phyloP scores from a whole-genome alignment of 2,888 invertebrate species.

The Anoncus sp. region DNA sequence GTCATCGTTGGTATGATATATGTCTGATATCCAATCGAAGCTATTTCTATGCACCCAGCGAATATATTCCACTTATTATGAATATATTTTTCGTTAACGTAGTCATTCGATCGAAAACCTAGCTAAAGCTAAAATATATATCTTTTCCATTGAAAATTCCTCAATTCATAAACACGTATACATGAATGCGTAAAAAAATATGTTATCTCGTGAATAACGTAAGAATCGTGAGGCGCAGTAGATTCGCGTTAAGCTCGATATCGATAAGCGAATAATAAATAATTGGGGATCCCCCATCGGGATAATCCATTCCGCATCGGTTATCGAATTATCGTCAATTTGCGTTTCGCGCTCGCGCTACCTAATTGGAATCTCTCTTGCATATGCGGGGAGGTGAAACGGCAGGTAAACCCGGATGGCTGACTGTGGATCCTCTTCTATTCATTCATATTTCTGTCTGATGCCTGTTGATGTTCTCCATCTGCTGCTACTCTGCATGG shows the following conservation, averaged over 20 bases:
- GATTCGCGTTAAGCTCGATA: neutral
- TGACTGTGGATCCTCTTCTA: conserved; percentile 47
- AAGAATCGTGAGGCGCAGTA: conserved; percentile 24
- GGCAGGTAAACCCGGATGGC: conserved; percentile 28
- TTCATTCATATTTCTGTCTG: conserved; percentile 37
- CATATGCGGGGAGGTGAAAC: conserved; percentile 26
- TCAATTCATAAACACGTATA: neutral
- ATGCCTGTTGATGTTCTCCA: conserved; percentile 30
- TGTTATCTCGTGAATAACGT: neutral
- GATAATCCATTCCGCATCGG: conserved; percentile 64
- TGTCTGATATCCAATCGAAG: no score
- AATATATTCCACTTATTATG: no score
- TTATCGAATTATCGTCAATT: conserved; percentile 69
- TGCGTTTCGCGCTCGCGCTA: conserved; percentile 59
- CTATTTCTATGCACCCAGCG: no score
- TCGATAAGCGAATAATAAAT: conserved; percentile 60
- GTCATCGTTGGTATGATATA: no score
- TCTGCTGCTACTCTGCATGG: neutral
- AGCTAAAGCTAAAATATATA: no score
- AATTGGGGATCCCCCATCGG: conserved; percentile 63
- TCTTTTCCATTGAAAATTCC: neutral
- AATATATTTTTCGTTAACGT: no score
- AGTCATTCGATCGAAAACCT: no score
- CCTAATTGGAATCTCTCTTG: conserved; percentile 68
- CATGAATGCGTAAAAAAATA: neutral